Base-by-base conservation (phyloP, 2,113 vertebrate species). In the Cryptomyrus ogoouensis region DNA sequence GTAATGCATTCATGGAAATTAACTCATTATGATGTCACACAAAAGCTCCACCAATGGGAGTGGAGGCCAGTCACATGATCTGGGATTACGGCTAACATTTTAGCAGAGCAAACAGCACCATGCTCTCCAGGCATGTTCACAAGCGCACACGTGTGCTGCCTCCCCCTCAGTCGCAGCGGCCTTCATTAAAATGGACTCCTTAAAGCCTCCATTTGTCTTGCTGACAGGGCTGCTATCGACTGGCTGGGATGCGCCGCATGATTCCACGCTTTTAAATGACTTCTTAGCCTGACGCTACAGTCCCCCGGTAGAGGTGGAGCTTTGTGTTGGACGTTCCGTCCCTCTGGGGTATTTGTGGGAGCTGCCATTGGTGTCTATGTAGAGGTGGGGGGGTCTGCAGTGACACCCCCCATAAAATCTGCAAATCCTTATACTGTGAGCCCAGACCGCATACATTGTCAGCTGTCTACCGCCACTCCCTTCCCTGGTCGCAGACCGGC, bases 161-260 rank as follows among this genome's bases (percentile, higher is more conserved):
- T 90, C 92, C 91, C 90, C 91, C 93, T 93, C 92, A 92, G 93
- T 94, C 91, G 90, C 89, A 90, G 49, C 89, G 46, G 91, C 94
- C 94, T 95, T 95, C 95, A 96, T 96, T 96, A 95, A 95, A 95
- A 96, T 95, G 95, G 94, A 95, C 95, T 95, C 95, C 94, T 94
- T 95, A 94, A 95, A 95, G 94, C 94, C 93, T 93, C 94, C 95
- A 96, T 96, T 95, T 93, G 88, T 96, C 95, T 95, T 95, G 93
- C 93, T 95, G 95, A 96, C 95, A 96, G 95, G 91, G 87, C 91
- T 88, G 31, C 93, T 94, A 96, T 96, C 93, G 95, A 96, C 95
- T 90, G 93, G 89, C 91, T 88, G 2, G 84, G 93, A 91, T 93
- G 93, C 89, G 93, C 93, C 93, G 93, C 94, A 95, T 92, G 93